Percentiles rank a stretch among this genome's conserved stretches.
Evolutionary conservation across 2,113 vertebrate genomes (phyloP).

Genomic region (Donacobius atricapilla): DNA sequence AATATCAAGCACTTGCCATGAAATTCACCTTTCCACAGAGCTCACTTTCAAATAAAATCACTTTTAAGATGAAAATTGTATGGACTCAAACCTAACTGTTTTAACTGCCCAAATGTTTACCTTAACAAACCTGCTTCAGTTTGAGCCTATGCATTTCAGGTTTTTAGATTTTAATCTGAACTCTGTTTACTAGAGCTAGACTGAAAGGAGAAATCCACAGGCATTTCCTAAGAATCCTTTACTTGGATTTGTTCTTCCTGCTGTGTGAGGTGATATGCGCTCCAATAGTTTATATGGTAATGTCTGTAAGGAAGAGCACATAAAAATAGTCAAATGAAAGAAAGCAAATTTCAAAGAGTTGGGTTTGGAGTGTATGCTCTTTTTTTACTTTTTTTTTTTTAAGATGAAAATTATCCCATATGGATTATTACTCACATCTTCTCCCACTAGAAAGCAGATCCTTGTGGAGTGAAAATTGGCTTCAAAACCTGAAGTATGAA

Average conservation of each 20-base stretch:
- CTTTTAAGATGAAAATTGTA: neutral
- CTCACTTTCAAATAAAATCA: neutral
- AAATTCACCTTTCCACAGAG: neutral
- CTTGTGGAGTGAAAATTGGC: constrained; percentile 36
- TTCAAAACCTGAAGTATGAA: constrained; percentile 14
- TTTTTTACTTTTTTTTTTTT: neutral
- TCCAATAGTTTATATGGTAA: neutral
- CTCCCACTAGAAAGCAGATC: neutral
- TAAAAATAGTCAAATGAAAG: neutral
- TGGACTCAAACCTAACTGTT: neutral
- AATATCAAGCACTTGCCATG: neutral
- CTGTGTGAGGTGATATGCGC: neutral
- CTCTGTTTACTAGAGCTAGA: neutral
- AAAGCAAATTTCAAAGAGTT: neutral
- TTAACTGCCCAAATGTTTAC: neutral
- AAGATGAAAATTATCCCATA: constrained; percentile 29
- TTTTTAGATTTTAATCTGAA: neutral
- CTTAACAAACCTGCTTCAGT: neutral
- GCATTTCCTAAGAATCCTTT: neutral
- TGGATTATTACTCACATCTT: constrained; percentile 30
- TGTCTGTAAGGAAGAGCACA: neutral
- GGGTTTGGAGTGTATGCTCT: neutral
- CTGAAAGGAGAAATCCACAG: neutral
- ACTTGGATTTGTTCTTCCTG: neutral
- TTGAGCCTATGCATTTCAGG: neutral